Evolutionary conservation across 2,113 vertebrate species (phyloP), one percentile per base, ranked within the genome.

Genomic region (Arothron firmamentum): DNA sequence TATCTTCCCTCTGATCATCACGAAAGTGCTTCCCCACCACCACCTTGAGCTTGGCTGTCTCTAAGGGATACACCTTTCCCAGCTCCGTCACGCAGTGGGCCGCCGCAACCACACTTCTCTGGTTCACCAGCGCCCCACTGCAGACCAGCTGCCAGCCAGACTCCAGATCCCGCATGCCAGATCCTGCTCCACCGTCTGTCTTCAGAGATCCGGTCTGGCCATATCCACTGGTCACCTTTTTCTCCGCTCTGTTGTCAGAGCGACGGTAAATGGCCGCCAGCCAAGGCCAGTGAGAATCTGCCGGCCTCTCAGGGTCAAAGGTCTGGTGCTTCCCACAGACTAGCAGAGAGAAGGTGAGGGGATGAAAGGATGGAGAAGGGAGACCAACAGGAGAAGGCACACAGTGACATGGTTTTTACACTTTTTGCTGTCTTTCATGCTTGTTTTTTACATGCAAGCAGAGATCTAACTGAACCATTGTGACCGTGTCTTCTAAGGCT

Each of bases 71-170:
- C 65, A 90, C 74, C 79, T 96, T 98, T 28, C 94, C 96, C 76
- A 99, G 89, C 59, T 96, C 91, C 0, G 95, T 98, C 62, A 98
- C 94, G 0, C 97, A 99, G 84, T 99, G 96, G 17, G 96, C 96
- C 13, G 97, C 95, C 48, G 94, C 94, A 63, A 96, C 93, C 66
- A 97, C 88, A 0, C 93, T 96, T 72, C 95, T 94, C 70, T 98
- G 95, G 0, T 97, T 99, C 31, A 99, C 89, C 87, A 99, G 88
- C 60, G 95, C 95, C 3, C 94, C 97, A 0, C 95, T 98, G 89
- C 97, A 99, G 62, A 98, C 92, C 46, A 99, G 91, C 81, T 98
- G 90, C 97, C 97, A 98, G 14, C 87, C 59, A 1, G 90, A 91
- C 28, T 86, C 92, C 74, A 79, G 84, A 42, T 79, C 66, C 18